Conservation (phyloP, 2,888 invertebrate genomes). For the Platerodrilus igneus region DNA sequence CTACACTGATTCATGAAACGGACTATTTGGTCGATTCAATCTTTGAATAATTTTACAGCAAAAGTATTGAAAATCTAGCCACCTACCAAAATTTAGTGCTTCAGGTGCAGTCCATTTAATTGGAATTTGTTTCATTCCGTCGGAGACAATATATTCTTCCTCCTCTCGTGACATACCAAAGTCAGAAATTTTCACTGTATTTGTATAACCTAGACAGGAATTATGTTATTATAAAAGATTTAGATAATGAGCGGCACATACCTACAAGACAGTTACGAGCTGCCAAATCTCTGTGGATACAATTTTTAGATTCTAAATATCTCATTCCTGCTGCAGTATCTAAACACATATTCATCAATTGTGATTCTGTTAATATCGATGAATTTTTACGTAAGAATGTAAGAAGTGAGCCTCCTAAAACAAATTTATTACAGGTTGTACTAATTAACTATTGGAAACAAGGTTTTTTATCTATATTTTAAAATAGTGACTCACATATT, state of each 20-base stretch:
- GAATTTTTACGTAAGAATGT: slow-evolving; percentile 82
- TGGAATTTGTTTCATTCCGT: slow-evolving; percentile 97
- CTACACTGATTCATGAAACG: no score
- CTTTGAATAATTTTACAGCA: slow-evolving; percentile 2
- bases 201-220: slow-evolving; percentile 60
- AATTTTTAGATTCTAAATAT: slow-evolving; percentile 91
- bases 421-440: no score
- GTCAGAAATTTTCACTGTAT: slow-evolving; percentile 93
- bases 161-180: slow-evolving; percentile 98
- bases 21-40: no score
- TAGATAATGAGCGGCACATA: slow-evolving; percentile 34
- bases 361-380: slow-evolving; percentile 54
- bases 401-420: slow-evolving; percentile 80
- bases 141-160: slow-evolving; percentile 94
- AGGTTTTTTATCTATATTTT: no score
- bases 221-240: background rate
- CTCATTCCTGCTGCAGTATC: slow-evolving; percentile 94
- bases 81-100: slow-evolving; percentile 84
- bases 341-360: slow-evolving; percentile 82
- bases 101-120: slow-evolving; percentile 99
- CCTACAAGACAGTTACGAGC: slow-evolving; percentile 90
- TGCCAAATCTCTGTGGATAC: slow-evolving; percentile 93
- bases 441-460: no score
- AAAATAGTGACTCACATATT: background rate
- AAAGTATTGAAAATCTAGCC: no score